Evolutionary conservation across 2,888 invertebrate species (phyloP), one percentile per base, ranked within the genome.

Genomic region (Anthrax anthrax): DNA sequence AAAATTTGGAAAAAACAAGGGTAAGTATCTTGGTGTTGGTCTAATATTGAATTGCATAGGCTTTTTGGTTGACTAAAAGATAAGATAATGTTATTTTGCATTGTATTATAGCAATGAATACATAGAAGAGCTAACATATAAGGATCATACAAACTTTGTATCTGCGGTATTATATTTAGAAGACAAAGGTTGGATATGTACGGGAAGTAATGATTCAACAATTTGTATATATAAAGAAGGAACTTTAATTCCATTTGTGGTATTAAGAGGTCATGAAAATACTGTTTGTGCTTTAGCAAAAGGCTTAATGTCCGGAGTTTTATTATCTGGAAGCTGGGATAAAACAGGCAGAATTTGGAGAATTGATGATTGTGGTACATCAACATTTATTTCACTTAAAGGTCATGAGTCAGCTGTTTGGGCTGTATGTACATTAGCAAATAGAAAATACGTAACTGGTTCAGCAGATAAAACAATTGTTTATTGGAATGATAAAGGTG

Each of bases 291-390:
- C 68, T 27, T 60, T 78, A 43, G 60, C 70, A 0, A 66, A 65
- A 23, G 74, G 72, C 1, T 52, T 67, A 1, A 60, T 66, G 46
- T 61, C 71, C 43, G 76, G 75, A 43, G 71, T 76, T 12, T 70
- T 89, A 57, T 66, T 84, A 45, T 91, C 89, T 60, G 87, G 91
- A 38, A 95, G 95, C 41, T 96, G 96, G 95, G 96, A 97, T 63
- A 77, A 76, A 52, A 84, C 87, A 5, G 91, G 87, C 0, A 81
- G 84, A 59, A 71, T 90, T 41, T 96, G 96, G 94, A 72, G 71
- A 43, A 54, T 84, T 4, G 72, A 71, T 47, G 67, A 72, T 42
- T 65, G 74, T 14, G 71, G 70, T 9, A 66, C 76, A 2, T 67
- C 73, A 27, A 69, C 74, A 43, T 60, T 71, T 23, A 62, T 77